Base-by-base conservation (phyloP, 2,797 vertebrate genomes). In the Alcedo quadribrachys region DNA sequence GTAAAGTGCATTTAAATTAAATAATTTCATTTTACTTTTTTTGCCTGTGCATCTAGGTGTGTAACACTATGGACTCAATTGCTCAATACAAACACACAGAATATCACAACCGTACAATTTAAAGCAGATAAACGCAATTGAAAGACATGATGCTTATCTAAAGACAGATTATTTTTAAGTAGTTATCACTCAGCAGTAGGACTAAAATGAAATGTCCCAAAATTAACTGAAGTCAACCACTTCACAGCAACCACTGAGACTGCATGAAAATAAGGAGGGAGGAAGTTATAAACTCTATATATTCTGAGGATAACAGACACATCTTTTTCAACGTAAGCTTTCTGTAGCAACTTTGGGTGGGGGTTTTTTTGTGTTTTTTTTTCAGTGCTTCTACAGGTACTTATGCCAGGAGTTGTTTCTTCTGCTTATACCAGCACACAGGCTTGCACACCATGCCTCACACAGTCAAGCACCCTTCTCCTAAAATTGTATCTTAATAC, bases 371-470 rank as follows among this genome's bases (percentile, higher is more conserved):
- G 37, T 6, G 37, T 15, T 40, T 14, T 40, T 40, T 40, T 40
- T 40, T 28, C 1, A 0, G 19, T 25, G 15, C 3, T 62, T 33
- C 50, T 17, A 13, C 9, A 35, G 6, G 2, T 2, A 15, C 46
- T 46, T 20, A 28, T 14, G 48, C 43, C 63, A 46, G 62, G 12
- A 35, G 35, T 32, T 32, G 35, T 45, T 16, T 5, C 28, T 6
- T 19, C 46, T n/a, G 27, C 30, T 24, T 32, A 12, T 27, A 42
- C 55, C 3, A 7, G 63, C 28, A 45, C 35, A 8, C 2, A 8
- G 2, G 16, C 30, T 25, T 21, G 5, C 54, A 9, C 24, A 12
- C 18, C 21, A 20, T 25, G 22, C 13, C 30, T 8, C 6, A 3
- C 22, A 40, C 13, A 35, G 13, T 7, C 37, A 4, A 24, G 22